Evolutionary conservation across 1,140 invertebrate genomes (phyloP), one percentile per base, ranked within the genome.

Genomic region (Tetramorium alpestre): DNA sequence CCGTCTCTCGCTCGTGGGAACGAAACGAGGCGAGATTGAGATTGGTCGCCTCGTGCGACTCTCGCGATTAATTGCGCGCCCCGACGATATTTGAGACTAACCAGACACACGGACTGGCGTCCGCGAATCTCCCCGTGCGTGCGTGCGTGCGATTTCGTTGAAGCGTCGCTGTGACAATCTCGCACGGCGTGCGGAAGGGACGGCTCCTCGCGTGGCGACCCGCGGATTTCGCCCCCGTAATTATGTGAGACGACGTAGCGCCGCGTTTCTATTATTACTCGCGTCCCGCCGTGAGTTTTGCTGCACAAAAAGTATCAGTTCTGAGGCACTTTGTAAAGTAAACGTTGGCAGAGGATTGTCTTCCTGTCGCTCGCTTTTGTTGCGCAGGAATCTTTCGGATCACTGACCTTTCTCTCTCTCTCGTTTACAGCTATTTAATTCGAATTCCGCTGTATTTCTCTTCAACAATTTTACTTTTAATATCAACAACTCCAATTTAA

Each of bases 1-100:
- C 11, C 69, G 87, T 16, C 78, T 38, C 25, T 13, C 67, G 54
- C 69, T 80, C 91, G 88, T 90, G 91, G 88, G 92, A 93, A 90
- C 88, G 82, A 62, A 51, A 93, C 89, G 92, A 93, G 93, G 91
- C 85, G 54, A 91, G 93, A 94, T 44, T 94, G 94, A 94, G 92
- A 92, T 89, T 81, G 87, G 41, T 85, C 90, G 92, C 90, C 92
- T 93, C 92, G 90, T 91, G 89, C 90, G 90, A 85, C 92, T 85
- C 88, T 84, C 88, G 88, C 89, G 91, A 91, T 90, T 91, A 92
- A 93, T 93, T 93, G 89, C 91, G 72, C 90, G 85, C 82, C 75
- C 82, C 84, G 77, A 88, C 91, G 91, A 94, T 77, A 44, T 90
- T 93, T 89, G 80, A 90, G 91, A 92, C 88, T 86, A 87, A 89